phyloP scores from a whole-genome alignment of 2,797 vertebrate genomes.

The Rhinogobio ventralis region DNA sequence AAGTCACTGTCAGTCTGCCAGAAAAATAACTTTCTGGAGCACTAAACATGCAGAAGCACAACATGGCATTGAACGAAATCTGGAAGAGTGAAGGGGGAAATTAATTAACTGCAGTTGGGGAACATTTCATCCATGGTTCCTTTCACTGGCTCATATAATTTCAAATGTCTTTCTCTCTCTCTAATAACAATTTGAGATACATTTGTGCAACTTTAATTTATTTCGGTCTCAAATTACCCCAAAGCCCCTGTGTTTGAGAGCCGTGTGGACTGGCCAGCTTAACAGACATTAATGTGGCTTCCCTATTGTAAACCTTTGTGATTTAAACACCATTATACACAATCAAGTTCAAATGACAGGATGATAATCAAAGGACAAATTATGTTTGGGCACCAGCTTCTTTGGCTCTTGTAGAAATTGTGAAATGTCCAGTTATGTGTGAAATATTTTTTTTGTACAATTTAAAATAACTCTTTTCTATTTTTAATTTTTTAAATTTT shows the following conservation, averaged over 20 bases:
- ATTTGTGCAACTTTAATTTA: conserved; percentile 25
- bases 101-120: conserved; percentile 22
- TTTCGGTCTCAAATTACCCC: not conserved
- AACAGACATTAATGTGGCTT: not conserved
- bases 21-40: conserved; percentile 46
- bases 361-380: not conserved
- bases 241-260: not conserved
- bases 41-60: not conserved
- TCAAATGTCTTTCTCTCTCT: conserved; percentile 7
- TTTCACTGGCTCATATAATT: conserved; percentile 33
- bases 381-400: not conserved
- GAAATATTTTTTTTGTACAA: too few relatives aligned
- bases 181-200: conserved; percentile 28
- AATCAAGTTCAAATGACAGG: not conserved
- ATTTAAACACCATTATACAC: not conserved
- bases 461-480: not conserved
- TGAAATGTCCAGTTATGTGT: not conserved
- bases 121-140: conserved; percentile 6
- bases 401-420: not conserved
- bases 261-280: not conserved
- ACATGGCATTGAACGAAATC: conserved; percentile 17
- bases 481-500: too few relatives aligned
- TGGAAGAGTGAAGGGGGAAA: conserved; percentile 7
- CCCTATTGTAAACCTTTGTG: not conserved
- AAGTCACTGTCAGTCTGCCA: conserved; percentile 43